Percentiles rank a stretch among this genome's conserved stretches.
Conservation (phyloP, 2,113 vertebrate genomes). For the Brachyhypopomus occidentalis region DNA sequence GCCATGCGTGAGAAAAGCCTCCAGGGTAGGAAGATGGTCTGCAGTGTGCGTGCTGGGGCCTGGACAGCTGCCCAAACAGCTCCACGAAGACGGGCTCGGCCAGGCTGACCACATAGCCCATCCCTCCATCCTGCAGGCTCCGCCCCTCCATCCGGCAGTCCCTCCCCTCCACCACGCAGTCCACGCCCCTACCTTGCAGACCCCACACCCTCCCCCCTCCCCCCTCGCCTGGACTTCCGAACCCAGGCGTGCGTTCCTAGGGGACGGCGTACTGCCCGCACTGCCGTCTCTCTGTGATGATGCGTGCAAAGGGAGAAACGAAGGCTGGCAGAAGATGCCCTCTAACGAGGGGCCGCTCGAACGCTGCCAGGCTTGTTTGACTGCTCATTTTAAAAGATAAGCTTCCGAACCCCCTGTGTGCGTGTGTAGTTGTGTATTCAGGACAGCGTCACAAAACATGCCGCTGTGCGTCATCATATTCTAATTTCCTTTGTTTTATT, state of each 20-base stretch:
- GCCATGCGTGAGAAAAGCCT: conserved; percentile 68
- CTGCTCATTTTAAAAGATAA: conserved; percentile 6
- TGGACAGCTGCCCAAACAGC: conserved; percentile 67
- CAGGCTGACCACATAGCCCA: conserved; percentile 51
- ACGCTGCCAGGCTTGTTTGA: not conserved
- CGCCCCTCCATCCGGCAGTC: too few relatives aligned
- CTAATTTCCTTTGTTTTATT: conserved; percentile 36
- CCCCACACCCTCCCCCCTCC: too few relatives aligned
- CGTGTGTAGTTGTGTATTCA: conserved; percentile 24
- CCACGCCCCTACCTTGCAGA: too few relatives aligned
- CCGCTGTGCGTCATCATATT: conserved; percentile 19
- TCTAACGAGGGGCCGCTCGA: not conserved
- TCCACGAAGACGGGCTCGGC: conserved; percentile 58
- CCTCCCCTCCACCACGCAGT: too few relatives aligned
- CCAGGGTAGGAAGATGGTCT: conserved; percentile 75
- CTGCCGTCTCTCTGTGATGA: not conserved
- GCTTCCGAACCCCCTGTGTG: conserved; percentile 33
- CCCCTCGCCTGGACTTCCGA: too few relatives aligned
- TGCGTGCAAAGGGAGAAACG: conserved; percentile 1
- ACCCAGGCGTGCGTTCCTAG: too few relatives aligned
- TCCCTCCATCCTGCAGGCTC: too few relatives aligned
- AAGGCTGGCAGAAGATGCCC: conserved; percentile 25
- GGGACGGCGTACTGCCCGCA: too few relatives aligned
- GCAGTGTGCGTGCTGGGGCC: conserved; percentile 72
- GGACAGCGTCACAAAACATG: not conserved